Percentiles rank a stretch among this genome's conserved stretches.
phyloP scores from a whole-genome alignment of 2,113 vertebrate species.

The Pyxicephalus adspersus region DNA sequence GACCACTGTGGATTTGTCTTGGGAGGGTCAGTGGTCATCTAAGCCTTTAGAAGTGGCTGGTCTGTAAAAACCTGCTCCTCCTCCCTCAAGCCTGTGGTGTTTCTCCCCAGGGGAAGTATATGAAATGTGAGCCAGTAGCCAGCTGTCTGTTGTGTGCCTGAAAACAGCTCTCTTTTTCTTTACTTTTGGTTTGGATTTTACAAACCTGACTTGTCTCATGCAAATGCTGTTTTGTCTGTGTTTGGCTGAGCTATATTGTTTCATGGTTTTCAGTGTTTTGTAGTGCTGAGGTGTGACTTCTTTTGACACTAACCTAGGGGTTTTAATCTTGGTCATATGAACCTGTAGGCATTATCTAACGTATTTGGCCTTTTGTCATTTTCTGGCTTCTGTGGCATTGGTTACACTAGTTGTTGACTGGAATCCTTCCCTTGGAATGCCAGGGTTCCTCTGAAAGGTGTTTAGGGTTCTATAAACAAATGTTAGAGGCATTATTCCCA shows the following conservation, averaged over 20 bases:
- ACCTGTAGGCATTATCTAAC: too few species aligned
- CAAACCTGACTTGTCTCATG: not conserved
- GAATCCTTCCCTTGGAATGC: too few species aligned
- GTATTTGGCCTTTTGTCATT: not conserved
- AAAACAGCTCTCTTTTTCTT: slow-evolving; percentile 28
- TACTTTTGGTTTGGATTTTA: not conserved
- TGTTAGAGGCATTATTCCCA: too few species aligned
- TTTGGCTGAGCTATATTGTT: not conserved
- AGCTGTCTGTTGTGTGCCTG: slow-evolving; percentile 46
- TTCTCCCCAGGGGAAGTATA: slow-evolving; percentile 42
- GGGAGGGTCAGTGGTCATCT: slow-evolving; percentile 41
- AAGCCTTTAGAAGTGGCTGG: slow-evolving; percentile 41
- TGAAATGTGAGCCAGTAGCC: slow-evolving; percentile 49
- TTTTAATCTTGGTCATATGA: not conserved
- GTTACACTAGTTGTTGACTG: too few species aligned
- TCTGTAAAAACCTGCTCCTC: slow-evolving; percentile 35
- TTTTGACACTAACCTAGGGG: not conserved
- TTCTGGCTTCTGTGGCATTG: too few species aligned
- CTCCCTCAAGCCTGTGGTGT: slow-evolving; percentile 26
- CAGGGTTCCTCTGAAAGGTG: too few species aligned
- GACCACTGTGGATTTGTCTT: slow-evolving; percentile 7
- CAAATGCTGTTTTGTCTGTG: not conserved
- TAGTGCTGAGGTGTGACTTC: not conserved
- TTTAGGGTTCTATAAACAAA: too few species aligned
- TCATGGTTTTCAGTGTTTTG: not conserved